A percentile compares a stretch with the other conserved stretches of the same genome.
Evolutionary conservation across 2,797 vertebrate species (phyloP).

Genomic region (Somateria mollissima): DNA sequence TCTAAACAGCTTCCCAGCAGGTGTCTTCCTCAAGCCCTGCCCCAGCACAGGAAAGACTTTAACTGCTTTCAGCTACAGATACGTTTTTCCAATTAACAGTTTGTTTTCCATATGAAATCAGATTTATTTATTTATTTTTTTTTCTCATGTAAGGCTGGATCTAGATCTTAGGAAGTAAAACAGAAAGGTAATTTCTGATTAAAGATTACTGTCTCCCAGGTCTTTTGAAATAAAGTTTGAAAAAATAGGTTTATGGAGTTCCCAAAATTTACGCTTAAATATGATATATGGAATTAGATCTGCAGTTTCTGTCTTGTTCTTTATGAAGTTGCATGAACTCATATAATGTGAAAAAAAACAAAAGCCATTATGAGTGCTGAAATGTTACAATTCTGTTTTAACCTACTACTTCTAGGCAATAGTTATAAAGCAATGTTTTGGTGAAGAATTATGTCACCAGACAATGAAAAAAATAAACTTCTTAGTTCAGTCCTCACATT

Average conservation of each 20-base stretch:
- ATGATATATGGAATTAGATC: not conserved
- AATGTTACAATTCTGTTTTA: not conserved
- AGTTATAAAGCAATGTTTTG: not conserved
- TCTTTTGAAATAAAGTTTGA: not conserved
- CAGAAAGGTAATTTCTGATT: not conserved
- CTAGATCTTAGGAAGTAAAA: not conserved
- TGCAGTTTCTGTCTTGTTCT: not conserved
- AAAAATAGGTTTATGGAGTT: not conserved
- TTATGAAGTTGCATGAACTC: not conserved
- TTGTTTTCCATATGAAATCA: rapidly evolving
- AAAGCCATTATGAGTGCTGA: not conserved
- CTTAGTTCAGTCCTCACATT: not conserved
- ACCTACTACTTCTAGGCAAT: not conserved
- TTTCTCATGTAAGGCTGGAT: not conserved
- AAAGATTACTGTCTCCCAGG: not conserved
- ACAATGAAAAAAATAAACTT: not conserved
- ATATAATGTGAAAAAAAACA: not conserved
- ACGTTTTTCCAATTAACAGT: not conserved
- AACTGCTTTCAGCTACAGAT: not conserved
- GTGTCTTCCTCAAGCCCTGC: not conserved
- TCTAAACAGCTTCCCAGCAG: not conserved
- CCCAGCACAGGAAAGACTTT: not conserved
- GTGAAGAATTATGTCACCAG: not conserved
- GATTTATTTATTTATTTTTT: not conserved
- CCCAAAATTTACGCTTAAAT: not conserved